Base-by-base conservation (phyloP, 1,140 invertebrate species). In the Pseudomyrmex pallidus region DNA sequence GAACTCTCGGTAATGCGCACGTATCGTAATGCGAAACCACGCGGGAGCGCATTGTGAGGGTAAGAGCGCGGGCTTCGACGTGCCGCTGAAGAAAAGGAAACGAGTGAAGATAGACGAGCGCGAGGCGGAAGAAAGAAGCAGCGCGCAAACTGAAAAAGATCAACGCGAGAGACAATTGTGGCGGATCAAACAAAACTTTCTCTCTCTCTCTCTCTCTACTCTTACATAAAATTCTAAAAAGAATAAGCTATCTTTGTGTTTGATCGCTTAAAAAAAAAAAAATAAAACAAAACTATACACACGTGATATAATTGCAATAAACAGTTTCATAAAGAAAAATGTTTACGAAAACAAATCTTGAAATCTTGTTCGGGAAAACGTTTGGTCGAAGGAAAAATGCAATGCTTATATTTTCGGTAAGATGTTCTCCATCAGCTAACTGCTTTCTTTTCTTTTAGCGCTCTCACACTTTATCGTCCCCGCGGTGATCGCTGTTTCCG, bases 61-160 rank as follows among this genome's bases (percentile, higher is more conserved):
- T 57, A 50, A 17, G 68, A 87, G 74, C 66, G 74, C 72, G 25
- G 77, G 62, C 73, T 63, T 57, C 59, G 22, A 22, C 4, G 48
- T 61, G 3, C 54, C 59, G 46, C 7, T 15, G 52, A 78, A 68
- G 64, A 78, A 61, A 62, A 50, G 61, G 74, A 74, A 85, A 68
- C 17, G 64, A 70, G 76, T 44, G 70, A 83, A 74, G 59, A 57
- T 85, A 68, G 46, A 57, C 59, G 66, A 64, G 52, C 73, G n/a
- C 73, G 57, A 74, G 54, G 20, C 52, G 25, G n/a, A 7, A 35
- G 17, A 22, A 57, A 15, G 20, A 57, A 66, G 61, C 8, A 64
- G 52, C 50, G 12, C 20, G 61, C 10, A 10, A 48, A n/a, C 15
- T 20, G 59, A 17, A 63, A 74, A 63, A 63, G 44, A 20, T 46